These are phyloP conservation scores for Sinonovacula constricta DNA, from an alignment of 1,140 invertebrate genomes.

Conservation along the genomic window DNA sequence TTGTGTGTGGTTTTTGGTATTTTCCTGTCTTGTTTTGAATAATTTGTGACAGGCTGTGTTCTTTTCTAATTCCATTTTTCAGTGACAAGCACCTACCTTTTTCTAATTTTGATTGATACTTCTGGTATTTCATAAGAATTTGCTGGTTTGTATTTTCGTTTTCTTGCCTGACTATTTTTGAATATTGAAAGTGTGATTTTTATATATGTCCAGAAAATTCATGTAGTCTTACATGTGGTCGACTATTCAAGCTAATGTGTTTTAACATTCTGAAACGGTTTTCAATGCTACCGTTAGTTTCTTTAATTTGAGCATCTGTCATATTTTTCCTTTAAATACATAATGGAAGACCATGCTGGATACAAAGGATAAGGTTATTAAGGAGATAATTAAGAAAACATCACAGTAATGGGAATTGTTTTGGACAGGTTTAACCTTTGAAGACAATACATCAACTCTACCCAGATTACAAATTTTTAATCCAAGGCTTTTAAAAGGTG, in stretches of 20 bases:
- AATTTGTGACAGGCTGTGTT: too few relatives aligned
- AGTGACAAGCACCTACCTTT: too few relatives aligned
- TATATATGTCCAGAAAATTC: too few relatives aligned
- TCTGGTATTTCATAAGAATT: too few relatives aligned
- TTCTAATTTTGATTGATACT: too few relatives aligned
- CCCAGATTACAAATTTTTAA: neutral
- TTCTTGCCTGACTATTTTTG: neutral
- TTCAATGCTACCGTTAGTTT: conserved; percentile 8
- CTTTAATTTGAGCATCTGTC: neutral
- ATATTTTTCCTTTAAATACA: neutral
- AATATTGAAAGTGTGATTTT: neutral
- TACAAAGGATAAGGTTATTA: neutral
- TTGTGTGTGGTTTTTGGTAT: neutral
- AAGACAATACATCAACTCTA: neutral
- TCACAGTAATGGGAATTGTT: too few relatives aligned
- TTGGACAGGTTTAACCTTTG: neutral
- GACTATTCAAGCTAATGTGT: too few relatives aligned
- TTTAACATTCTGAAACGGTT: too few relatives aligned
- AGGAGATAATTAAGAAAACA: conserved; percentile 1
- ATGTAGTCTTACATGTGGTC: too few relatives aligned
- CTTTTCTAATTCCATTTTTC: too few relatives aligned
- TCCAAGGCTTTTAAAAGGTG: neutral
- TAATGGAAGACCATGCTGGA: neutral
- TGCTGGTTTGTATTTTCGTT: too few relatives aligned
- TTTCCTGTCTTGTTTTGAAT: neutral